Base-by-base conservation (phyloP, 2,888 invertebrate species). In the Incurvaria masculella region DNA sequence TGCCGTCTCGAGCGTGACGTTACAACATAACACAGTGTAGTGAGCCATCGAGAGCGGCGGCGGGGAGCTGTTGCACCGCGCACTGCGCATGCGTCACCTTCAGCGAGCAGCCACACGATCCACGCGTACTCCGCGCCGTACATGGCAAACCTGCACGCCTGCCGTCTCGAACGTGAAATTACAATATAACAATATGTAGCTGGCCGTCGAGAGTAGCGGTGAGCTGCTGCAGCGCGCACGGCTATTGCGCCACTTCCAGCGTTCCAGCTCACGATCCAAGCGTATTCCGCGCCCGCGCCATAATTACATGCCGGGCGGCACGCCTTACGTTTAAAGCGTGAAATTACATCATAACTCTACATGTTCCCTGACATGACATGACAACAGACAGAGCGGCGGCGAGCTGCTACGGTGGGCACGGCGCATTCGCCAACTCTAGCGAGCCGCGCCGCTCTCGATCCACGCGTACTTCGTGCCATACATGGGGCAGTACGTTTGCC, bases 81-180 rank as follows among this genome's bases (percentile, higher is more conserved):
- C 91, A 91, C 20, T 83, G 82, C 17, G 79, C 69, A n/a, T 80
- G 72, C n/a, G n/a, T 81, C 17, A 81, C 76, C 59, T 79, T 79
- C 43, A 67, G 71, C 48, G 87, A 85, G 50, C 81, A 79, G 14
- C 85, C 86, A 40, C 90, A 95, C 73, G 56, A 95, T 86, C 95
- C 94, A 95, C 6, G 92, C 94, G 69, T 94, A 94, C 64, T 94
- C 91, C 10, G 87, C 85, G 0, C 93, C 93, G 62, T 85, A 91
- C 91, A 95, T 91, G 26, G 88, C 87, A 57, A 92, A 80, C 54
- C 83, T 82, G 78, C 88, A 89, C 1, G 89, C 91, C 89, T 91
- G 67, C 49, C 51, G 23, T 33, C 47, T 47, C 47, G 11, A n/a
- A n/a, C 14, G 33, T n/a, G 11, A n/a, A n/a, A n/a, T n/a, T n/a